Evolutionary conservation across 30 jellyfish, hydroid and myxozoan genomes (phyloP).

Genomic region (Sanderia malayensis): DNA sequence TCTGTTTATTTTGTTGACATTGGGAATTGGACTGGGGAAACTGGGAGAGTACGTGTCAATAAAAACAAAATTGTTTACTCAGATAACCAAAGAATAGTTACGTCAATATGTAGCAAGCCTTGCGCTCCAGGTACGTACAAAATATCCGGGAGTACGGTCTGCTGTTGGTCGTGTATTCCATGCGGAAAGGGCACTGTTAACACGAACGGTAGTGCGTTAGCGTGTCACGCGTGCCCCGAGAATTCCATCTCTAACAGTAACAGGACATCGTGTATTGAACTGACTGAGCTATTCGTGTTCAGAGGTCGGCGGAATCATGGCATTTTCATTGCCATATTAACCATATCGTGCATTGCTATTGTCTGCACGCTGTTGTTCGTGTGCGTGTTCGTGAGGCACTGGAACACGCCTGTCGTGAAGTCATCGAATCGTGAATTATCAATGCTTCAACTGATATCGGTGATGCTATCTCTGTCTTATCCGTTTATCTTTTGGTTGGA

Average conservation of each 20-base stretch:
- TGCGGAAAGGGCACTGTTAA: constrained; percentile 38
- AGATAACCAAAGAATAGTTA: neutral
- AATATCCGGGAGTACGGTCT: constrained; percentile 41
- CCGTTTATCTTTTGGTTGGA: constrained; percentile 51
- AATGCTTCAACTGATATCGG: constrained; percentile 42
- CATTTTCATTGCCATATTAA: constrained; percentile 25
- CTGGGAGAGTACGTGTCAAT: constrained; percentile 1
- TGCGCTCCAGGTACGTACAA: constrained; percentile 72
- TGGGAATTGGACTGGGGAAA: constrained; percentile 74
- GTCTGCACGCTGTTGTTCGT: constrained; percentile 33
- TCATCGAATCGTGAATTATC: constrained; percentile 85
- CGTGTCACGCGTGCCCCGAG: constrained; percentile 54
- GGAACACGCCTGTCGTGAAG: constrained; percentile 89
- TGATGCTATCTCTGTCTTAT: constrained; percentile 46
- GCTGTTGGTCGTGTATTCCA: constrained; percentile 79
- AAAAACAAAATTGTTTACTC: neutral
- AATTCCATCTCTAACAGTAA: constrained; percentile 44
- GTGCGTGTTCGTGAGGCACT: constrained; percentile 35
- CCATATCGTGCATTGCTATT: constrained; percentile 42
- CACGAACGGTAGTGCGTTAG: constrained; percentile 4
- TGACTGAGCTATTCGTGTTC: constrained; percentile 32
- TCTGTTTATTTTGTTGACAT: constrained; percentile 14
- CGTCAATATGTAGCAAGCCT: constrained; percentile 48
- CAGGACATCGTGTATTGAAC: constrained; percentile 47
- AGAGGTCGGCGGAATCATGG: neutral